Conservation (phyloP, 2,888 invertebrate genomes). For the Calliscelio sp. region DNA sequence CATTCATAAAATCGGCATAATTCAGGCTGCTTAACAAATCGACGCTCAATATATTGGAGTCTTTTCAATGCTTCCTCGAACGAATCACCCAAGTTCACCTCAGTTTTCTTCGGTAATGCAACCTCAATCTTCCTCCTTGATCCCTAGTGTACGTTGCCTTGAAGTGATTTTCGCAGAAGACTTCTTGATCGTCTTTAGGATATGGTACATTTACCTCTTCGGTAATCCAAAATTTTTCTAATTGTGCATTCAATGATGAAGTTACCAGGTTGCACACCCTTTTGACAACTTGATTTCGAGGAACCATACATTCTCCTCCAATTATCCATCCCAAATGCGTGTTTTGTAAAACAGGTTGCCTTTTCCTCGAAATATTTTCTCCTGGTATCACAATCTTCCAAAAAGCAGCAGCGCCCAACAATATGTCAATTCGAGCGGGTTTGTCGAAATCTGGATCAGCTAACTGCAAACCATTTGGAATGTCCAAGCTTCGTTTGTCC, state of each 20-base stretch:
- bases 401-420: constrained; percentile 3
- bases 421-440: constrained; percentile 1
- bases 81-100: constrained; percentile 14
- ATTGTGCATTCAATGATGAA: background rate
- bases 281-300: background rate
- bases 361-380: background rate
- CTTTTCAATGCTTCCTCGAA: constrained; percentile 2
- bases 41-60: background rate
- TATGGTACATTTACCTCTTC: background rate
- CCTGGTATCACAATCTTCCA: constrained; percentile 16
- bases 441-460: constrained; percentile 26
- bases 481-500: background rate
- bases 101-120: background rate
- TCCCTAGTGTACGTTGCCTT: background rate
- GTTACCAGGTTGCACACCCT: background rate
- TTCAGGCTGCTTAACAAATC: background rate
- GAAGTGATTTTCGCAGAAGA: background rate
- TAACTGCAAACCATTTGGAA: constrained; percentile 11
- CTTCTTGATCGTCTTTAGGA: background rate
- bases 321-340: constrained; percentile 35
- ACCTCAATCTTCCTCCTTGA: constrained; percentile 13
- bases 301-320: constrained; percentile 40
- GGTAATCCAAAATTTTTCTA: background rate
- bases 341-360: constrained; percentile 17
- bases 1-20: too few relatives aligned